Percentiles rank a stretch among this genome's conserved stretches.
These are phyloP conservation scores for Agrotis clavis DNA, from an alignment of 2,888 invertebrate species.

Conservation along the genomic window DNA sequence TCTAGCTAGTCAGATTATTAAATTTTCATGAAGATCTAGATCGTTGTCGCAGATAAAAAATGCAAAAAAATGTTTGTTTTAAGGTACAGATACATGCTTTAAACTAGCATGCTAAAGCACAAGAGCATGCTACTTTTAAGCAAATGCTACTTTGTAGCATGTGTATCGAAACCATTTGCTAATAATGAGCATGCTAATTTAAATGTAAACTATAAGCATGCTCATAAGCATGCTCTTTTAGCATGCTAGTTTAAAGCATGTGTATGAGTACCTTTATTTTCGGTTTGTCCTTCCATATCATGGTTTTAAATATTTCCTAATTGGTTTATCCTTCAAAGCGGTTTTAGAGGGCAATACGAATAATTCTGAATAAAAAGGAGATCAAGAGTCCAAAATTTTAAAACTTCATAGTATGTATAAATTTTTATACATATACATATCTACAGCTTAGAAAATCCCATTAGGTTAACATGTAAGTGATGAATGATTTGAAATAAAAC, in stretches of 20 bases:
- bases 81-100: too few relatives aligned
- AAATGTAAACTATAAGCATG: too few relatives aligned
- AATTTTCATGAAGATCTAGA: constrained; percentile 9
- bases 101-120: too few relatives aligned
- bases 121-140: too few relatives aligned
- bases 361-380: constrained; percentile 5
- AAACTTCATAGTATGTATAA: constrained; percentile 4
- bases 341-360: constrained; percentile 15
- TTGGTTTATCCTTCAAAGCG: constrained; percentile 14
- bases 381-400: neutral
- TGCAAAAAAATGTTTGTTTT: neutral
- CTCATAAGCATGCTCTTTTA: too few relatives aligned
- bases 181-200: too few relatives aligned
- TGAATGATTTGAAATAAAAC: neutral
- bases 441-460: neutral
- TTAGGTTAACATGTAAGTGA: constrained; percentile 1
- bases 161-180: too few relatives aligned
- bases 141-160: too few relatives aligned
- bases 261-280: too few relatives aligned
- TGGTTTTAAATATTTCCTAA: constrained; percentile 20
- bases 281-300: constrained; percentile 12
- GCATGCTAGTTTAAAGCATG: too few relatives aligned
- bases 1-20: neutral
- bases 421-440: neutral
- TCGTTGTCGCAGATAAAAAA: neutral